These are phyloP conservation scores for Monopis laevigella DNA, from an alignment of 2,888 invertebrate genomes.

Conservation along the genomic window DNA sequence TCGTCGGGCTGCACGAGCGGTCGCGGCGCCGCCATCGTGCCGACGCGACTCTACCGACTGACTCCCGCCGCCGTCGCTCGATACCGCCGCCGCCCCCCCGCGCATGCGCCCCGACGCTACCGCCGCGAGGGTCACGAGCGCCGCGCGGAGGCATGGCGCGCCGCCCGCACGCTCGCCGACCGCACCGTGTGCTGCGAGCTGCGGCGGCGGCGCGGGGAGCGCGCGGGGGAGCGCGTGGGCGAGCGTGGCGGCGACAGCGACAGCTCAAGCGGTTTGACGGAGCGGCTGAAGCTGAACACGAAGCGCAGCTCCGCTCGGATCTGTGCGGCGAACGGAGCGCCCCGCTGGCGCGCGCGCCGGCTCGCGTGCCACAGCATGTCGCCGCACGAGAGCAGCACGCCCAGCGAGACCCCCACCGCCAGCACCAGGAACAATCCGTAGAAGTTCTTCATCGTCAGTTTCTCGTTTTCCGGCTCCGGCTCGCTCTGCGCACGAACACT, in stretches of 20 bases:
- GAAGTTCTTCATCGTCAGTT: slow-evolving; percentile 75
- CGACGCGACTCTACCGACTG: slow-evolving; percentile 15
- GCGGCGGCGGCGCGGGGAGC: not conserved
- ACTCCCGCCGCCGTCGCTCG: slow-evolving; percentile 20
- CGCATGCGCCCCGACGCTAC: not conserved
- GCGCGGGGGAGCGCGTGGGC: slow-evolving; percentile 10
- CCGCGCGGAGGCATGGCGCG: not conserved
- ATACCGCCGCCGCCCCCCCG: slow-evolving; percentile 14
- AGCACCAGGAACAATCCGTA: slow-evolving; percentile 84
- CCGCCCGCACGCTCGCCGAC: not conserved
- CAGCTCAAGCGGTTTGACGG: slow-evolving; percentile 40
- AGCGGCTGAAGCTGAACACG: slow-evolving; percentile 45
- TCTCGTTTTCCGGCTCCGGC: slow-evolving; percentile 38
- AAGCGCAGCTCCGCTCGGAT: slow-evolving; percentile 45
- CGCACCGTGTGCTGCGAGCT: not conserved
- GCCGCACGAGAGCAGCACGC: slow-evolving; percentile 71
- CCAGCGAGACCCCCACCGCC: slow-evolving; percentile 50
- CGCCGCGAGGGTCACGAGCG: not conserved
- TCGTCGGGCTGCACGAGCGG: slow-evolving; percentile 87
- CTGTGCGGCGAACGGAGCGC: slow-evolving; percentile 27
- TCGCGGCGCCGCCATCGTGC: slow-evolving; percentile 42
- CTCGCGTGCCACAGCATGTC: slow-evolving; percentile 58
- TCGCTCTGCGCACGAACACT: slow-evolving; percentile 17
- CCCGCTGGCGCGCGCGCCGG: slow-evolving; percentile 18
- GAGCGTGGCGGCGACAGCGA: slow-evolving; percentile 22